phyloP scores from a whole-genome alignment of 2,113 vertebrate genomes.

The Atrichornis clamosus region DNA sequence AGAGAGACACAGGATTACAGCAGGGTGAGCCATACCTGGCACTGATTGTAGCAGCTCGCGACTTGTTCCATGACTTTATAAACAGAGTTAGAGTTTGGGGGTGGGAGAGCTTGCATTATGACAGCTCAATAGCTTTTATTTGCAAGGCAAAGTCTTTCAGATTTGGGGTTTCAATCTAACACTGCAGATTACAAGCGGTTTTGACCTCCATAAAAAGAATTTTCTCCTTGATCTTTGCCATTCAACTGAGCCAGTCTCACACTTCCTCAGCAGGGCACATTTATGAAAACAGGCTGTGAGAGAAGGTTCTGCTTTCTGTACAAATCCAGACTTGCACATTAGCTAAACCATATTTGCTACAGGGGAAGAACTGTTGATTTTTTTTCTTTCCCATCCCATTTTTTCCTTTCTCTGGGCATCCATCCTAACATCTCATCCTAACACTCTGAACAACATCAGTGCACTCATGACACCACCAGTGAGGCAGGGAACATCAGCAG shows the following conservation, averaged over 20 bases:
- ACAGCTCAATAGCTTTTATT: not conserved
- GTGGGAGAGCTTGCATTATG: not conserved
- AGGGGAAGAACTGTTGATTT: not conserved
- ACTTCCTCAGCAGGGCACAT: not conserved
- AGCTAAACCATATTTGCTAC: slow-evolving; percentile 8
- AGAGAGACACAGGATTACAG: not conserved
- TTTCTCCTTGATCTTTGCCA: not conserved
- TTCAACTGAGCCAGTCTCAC: not conserved
- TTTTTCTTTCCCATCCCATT: not conserved
- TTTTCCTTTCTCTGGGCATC: not conserved
- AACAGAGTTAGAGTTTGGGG: not conserved
- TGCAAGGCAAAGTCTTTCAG: not conserved
- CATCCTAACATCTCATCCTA: not conserved
- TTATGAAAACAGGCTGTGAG: not conserved
- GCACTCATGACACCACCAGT: not conserved
- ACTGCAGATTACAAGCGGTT: not conserved
- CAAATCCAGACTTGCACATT: not conserved
- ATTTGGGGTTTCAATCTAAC: not conserved
- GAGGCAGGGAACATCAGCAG: not conserved
- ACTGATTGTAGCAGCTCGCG: not conserved
- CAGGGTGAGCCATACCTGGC: not conserved
- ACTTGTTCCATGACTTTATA: not conserved
- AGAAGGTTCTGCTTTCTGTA: not conserved
- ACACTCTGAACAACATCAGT: not conserved
- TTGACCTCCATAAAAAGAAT: not conserved